Evolutionary conservation across 2,113 vertebrate genomes (phyloP).

Genomic region (Microcebus tavaratra): DNA sequence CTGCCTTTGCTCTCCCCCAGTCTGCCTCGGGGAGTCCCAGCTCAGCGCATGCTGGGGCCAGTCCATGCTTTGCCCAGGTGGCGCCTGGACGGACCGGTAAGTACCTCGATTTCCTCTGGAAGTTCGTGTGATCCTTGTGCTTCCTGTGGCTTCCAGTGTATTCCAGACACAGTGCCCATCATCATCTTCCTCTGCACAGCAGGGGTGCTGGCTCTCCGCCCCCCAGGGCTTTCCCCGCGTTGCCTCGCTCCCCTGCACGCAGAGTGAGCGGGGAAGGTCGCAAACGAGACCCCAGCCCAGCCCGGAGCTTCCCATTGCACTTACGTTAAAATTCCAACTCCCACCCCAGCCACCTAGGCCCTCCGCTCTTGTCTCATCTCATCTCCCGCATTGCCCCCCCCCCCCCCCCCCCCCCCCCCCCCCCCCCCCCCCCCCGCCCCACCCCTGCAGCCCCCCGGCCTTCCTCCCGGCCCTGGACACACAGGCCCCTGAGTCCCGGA

Average conservation of each 20-base stretch:
- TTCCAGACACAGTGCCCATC: fast-evolving
- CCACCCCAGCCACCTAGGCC: not conserved
- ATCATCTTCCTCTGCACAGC: not conserved
- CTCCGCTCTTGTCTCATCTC: fast-evolving
- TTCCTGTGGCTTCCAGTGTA: not conserved
- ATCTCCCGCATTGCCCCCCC: too few relatives aligned
- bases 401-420: too few relatives aligned
- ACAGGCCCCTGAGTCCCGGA: not conserved
- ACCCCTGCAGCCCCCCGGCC: not conserved
- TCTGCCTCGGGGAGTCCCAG: not conserved
- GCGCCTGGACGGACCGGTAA: fast-evolving
- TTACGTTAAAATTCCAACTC: not conserved
- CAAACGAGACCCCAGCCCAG: not conserved
- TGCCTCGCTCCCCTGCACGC: not conserved
- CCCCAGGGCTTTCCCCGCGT: too few relatives aligned
- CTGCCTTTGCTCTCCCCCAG: fast-evolving
- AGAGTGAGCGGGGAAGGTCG: too few relatives aligned
- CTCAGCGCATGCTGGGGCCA: fast-evolving
- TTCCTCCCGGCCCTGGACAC: fast-evolving
- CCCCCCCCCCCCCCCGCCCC: too few relatives aligned
- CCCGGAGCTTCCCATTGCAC: not conserved
- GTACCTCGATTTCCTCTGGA: too few relatives aligned
- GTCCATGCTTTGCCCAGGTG: fast-evolving
- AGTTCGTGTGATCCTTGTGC: fast-evolving
- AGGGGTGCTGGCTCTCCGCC: not conserved